phyloP scores from a whole-genome alignment of 2,113 vertebrate species.

The Antechinus stuartii region DNA sequence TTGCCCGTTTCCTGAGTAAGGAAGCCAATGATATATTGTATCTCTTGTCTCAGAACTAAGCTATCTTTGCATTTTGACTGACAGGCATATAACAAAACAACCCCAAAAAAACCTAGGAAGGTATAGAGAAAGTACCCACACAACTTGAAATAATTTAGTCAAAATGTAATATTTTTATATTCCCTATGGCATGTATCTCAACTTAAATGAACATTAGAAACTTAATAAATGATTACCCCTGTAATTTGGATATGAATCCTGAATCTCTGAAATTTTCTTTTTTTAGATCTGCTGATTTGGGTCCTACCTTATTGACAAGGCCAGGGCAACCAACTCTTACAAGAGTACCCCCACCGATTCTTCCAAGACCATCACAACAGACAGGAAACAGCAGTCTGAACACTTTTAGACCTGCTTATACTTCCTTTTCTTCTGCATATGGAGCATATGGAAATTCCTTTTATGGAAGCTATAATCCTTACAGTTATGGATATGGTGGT shows the following conservation, averaged over 20 bases:
- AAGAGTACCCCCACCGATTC: conserved; percentile 92
- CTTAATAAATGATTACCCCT: conserved; percentile 50
- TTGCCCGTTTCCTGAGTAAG: neutral
- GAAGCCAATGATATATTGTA: neutral
- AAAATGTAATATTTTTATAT: neutral
- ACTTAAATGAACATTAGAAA: neutral
- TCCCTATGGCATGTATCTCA: neutral
- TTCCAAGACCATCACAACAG: conserved; percentile 92
- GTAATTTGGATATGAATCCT: conserved; percentile 47
- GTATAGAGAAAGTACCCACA: neutral
- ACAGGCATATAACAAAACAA: neutral
- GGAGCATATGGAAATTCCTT: conserved; percentile 90
- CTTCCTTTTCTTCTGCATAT: conserved; percentile 90
- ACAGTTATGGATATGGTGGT: conserved; percentile 88
- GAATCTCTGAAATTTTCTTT: conserved; percentile 46
- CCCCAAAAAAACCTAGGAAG: conserved; percentile 14
- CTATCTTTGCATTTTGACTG: neutral
- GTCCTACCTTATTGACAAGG: conserved; percentile 81
- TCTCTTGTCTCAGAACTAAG: neutral
- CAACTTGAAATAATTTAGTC: neutral
- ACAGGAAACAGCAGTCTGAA: conserved; percentile 80
- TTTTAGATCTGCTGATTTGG: conserved; percentile 91
- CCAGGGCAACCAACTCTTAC: conserved; percentile 88
- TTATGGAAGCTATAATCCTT: conserved; percentile 90
- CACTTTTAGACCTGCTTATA: conserved; percentile 90